Percentiles rank a stretch among this genome's conserved stretches.
These are phyloP conservation scores for Echinarachnius parma DNA, from an alignment of 53 echinoderm and acorn worm genomes.

Conservation along the genomic window DNA sequence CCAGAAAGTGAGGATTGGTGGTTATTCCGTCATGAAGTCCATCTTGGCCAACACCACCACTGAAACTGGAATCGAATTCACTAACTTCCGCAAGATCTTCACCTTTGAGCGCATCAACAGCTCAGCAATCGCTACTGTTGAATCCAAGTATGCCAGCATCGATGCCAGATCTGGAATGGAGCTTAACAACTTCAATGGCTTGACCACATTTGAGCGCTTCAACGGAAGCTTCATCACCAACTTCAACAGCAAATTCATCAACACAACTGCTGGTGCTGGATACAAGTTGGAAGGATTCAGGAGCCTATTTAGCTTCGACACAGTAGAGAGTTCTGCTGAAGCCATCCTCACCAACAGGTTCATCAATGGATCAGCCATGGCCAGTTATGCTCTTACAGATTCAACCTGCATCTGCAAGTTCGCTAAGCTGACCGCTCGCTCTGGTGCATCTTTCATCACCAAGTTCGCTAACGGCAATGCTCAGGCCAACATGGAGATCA, in stretches of 20 bases:
- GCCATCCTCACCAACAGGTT: constrained; percentile 38
- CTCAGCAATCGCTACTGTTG: constrained; percentile 30
- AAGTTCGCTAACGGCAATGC: constrained; percentile 6
- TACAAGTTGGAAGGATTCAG: constrained; percentile 45
- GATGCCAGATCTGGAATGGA: constrained; percentile 47
- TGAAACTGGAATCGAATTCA: constrained; percentile 39
- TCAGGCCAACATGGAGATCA: not conserved
- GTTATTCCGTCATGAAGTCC: constrained; percentile 46
- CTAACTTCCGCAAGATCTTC: constrained; percentile 37
- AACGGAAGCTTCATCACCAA: constrained; percentile 22
- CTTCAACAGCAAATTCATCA: constrained; percentile 43
- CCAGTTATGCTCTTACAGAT: not conserved
- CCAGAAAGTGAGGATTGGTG: constrained; percentile 2
- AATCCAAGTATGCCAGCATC: constrained; percentile 46
- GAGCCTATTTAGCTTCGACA: constrained; percentile 56
- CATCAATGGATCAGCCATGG: constrained; percentile 1
- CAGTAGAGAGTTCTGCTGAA: not conserved
- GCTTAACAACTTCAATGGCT: constrained; percentile 5
- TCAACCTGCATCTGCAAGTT: constrained; percentile 48
- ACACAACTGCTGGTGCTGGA: constrained; percentile 34
- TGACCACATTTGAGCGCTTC: constrained; percentile 11
- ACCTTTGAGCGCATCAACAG: constrained; percentile 42
- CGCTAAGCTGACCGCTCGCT: constrained; percentile 36
- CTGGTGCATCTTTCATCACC: not conserved
- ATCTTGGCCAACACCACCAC: constrained; percentile 45